Percentiles rank a stretch among this genome's conserved stretches.
Evolutionary conservation across 2,888 invertebrate species (phyloP).

Genomic region (Cantharis lateralis): DNA sequence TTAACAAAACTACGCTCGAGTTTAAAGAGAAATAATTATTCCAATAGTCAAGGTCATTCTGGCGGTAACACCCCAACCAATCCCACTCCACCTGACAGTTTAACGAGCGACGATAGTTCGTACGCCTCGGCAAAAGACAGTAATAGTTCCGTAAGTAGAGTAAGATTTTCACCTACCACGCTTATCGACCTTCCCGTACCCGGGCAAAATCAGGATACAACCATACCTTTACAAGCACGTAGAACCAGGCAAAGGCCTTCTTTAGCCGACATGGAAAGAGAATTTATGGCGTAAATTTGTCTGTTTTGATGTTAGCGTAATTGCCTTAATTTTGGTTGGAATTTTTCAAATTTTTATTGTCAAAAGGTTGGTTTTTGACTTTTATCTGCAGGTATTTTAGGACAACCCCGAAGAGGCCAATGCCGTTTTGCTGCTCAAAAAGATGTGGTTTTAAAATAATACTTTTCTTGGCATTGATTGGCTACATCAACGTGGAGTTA

Average conservation of each 20-base stretch:
- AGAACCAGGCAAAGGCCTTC: slow-evolving; percentile 57
- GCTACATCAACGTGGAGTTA: too few species aligned
- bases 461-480: too few species aligned
- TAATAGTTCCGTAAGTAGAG: slow-evolving; percentile 71
- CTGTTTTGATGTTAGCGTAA: not conserved
- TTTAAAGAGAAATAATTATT: slow-evolving; percentile 72
- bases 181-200: slow-evolving; percentile 65
- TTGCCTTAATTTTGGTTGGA: not conserved
- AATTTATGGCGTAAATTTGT: slow-evolving; percentile 61
- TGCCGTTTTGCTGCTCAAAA: too few species aligned
- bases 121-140: slow-evolving; percentile 85
- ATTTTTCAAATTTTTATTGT: not conserved
- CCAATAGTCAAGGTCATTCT: slow-evolving; percentile 56
- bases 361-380: not conserved
- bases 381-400: not conserved
- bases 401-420: too few species aligned
- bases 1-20: slow-evolving; percentile 77
- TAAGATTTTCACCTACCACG: slow-evolving; percentile 78
- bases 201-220: slow-evolving; percentile 61
- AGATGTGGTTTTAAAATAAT: too few species aligned
- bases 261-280: slow-evolving; percentile 60
- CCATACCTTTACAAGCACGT: slow-evolving; percentile 60
- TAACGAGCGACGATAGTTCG: slow-evolving; percentile 86
- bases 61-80: slow-evolving; percentile 77
- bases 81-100: slow-evolving; percentile 83